These are phyloP conservation scores for Calyptomena viridis DNA, from an alignment of 2,113 vertebrate species.

Conservation along the genomic window DNA sequence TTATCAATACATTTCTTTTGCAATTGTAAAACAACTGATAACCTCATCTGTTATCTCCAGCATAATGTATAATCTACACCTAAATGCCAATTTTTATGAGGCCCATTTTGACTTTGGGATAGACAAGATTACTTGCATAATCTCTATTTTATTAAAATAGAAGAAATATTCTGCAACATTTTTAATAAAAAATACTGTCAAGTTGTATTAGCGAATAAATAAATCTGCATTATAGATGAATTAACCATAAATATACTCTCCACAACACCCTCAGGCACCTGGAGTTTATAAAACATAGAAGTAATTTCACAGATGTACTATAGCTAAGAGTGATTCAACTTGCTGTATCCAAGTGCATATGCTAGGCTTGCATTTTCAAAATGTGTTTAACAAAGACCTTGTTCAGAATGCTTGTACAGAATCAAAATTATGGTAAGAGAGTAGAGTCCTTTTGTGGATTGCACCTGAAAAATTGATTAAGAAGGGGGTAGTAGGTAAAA, in stretches of 20 bases:
- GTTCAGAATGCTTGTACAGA: background rate
- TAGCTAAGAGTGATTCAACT: background rate
- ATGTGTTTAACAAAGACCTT: background rate
- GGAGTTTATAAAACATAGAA: background rate
- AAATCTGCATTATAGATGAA: slow-evolving; percentile 25
- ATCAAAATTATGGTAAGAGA: background rate
- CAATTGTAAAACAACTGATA: slow-evolving; percentile 56
- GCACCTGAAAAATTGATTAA: background rate
- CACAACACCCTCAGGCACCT: background rate
- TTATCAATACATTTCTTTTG: slow-evolving; percentile 58
- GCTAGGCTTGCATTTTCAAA: background rate
- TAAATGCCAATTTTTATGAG: slow-evolving; percentile 69
- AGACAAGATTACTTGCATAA: slow-evolving; percentile 40
- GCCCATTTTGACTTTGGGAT: slow-evolving; percentile 8
- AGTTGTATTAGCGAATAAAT: slow-evolving; percentile 39
- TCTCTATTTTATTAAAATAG: slow-evolving; percentile 66
- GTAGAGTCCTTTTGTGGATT: background rate
- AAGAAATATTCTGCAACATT: slow-evolving; percentile 8
- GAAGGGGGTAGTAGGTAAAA: background rate
- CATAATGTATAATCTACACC: slow-evolving; percentile 31
- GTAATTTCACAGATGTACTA: background rate
- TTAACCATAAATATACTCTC: background rate
- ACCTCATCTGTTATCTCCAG: slow-evolving; percentile 52
- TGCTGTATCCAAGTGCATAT: background rate
- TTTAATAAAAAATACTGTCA: slow-evolving; percentile 50